phyloP scores from a whole-genome alignment of 2,888 invertebrate genomes.

The Dysmachus trigonus region DNA sequence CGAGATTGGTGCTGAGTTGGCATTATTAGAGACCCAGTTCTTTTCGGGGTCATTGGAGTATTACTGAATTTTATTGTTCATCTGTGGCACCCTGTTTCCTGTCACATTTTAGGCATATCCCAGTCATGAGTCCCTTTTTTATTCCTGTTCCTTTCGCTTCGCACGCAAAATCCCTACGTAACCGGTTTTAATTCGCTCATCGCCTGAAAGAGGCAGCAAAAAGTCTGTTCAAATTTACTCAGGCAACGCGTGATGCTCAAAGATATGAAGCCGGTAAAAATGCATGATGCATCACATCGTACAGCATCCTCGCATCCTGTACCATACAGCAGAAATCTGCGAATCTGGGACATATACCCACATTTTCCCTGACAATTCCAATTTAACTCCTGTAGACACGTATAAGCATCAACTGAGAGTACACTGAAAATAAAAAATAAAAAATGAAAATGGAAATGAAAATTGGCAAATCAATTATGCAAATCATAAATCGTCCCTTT shows the following conservation, averaged over 20 bases:
- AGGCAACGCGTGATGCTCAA: background rate
- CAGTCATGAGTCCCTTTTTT: background rate
- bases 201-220: background rate
- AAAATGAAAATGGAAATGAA: background rate
- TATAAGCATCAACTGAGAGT: background rate
- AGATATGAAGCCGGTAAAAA: background rate
- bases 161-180: background rate
- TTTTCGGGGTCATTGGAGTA: constrained; percentile 1
- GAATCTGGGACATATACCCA: background rate
- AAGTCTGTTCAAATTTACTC: background rate
- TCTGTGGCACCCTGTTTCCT: background rate
- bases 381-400: background rate
- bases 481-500: background rate
- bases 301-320: background rate
- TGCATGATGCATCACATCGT: background rate
- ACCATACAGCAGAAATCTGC: background rate
- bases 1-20: background rate
- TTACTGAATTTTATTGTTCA: constrained; percentile 13
- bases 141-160: background rate
- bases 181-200: background rate
- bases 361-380: background rate
- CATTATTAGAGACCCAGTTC: background rate
- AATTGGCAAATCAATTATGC: background rate
- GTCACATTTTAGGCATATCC: background rate
- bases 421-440: background rate